Conservation (phyloP, 2,888 invertebrate species). For the Chirona hameri region DNA sequence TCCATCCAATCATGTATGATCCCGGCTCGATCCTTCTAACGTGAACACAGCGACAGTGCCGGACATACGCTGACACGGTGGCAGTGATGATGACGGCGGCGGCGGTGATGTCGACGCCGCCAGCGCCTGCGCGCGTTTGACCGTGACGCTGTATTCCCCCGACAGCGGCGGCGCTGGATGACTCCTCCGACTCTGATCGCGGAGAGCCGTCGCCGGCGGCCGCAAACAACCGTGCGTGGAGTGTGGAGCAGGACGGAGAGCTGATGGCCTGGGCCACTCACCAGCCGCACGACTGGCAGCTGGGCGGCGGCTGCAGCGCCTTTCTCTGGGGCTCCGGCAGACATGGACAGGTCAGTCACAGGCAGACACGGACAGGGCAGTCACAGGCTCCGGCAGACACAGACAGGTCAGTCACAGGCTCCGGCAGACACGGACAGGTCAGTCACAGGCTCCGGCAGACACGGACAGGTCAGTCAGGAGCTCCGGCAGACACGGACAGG, state of each 20-base stretch:
- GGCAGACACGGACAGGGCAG: constrained; percentile 51
- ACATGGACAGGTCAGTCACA: constrained; percentile 61
- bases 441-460: no score
- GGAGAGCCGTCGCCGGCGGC: constrained; percentile 41
- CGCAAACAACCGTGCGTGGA: constrained; percentile 55
- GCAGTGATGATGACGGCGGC: no score
- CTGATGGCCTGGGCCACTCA: constrained; percentile 60
- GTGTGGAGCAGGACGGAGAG: constrained; percentile 57
- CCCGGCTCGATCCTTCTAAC: no score
- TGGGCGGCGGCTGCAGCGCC: constrained; percentile 59
- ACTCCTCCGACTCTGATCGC: constrained; percentile 31
- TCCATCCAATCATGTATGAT: no score
- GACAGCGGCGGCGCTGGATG: background rate
- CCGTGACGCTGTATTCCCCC: background rate
- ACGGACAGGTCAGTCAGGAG: constrained; percentile 51
- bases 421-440: no score
- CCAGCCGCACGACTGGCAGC: constrained; percentile 62
- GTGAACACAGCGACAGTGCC: no score
- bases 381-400: constrained; percentile 35
- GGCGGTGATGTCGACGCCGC: background rate
- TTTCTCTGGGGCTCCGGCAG: constrained; percentile 61
- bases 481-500: no score
- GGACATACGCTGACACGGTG: no score
- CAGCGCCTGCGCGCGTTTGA: background rate
- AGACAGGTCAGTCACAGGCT: no score